Percentiles rank a stretch among this genome's conserved stretches.
phyloP scores from a whole-genome alignment of 2,888 invertebrate species.

The Polyommatus iphigenia region DNA sequence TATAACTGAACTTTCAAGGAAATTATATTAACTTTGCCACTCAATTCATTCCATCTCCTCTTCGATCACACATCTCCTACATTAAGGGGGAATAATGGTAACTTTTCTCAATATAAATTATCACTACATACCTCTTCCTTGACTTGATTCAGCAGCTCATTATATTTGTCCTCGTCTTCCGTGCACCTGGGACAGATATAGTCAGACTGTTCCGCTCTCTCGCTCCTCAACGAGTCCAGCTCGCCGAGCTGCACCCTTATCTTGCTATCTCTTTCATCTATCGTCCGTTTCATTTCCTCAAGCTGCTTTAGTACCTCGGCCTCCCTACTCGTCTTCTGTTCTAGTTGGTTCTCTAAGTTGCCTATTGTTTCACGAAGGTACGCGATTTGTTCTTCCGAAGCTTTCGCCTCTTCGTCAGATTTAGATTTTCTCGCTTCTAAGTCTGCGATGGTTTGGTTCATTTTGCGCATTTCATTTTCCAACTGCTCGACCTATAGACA shows the following conservation, averaged over 20 bases:
- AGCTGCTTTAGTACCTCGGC: conserved; percentile 81
- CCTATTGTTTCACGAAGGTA: conserved; percentile 88
- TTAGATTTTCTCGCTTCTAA: conserved; percentile 59
- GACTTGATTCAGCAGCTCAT: conserved; percentile 57
- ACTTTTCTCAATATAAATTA: too few relatives aligned
- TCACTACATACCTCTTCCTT: conserved; percentile 60
- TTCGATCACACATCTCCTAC: too few relatives aligned
- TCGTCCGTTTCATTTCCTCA: conserved; percentile 76
- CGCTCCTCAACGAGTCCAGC: conserved; percentile 73
- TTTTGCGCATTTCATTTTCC: conserved; percentile 87
- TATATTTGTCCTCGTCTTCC: conserved; percentile 55
- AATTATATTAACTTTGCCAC: too few relatives aligned
- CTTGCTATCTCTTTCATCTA: conserved; percentile 78
- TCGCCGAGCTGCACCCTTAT: conserved; percentile 78
- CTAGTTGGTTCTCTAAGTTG: conserved; percentile 87
- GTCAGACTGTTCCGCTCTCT: conserved; percentile 64
- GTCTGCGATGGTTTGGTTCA: conserved; percentile 81
- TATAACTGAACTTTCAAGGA: too few relatives aligned
- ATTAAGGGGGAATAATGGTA: too few relatives aligned
- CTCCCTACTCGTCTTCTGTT: conserved; percentile 83
- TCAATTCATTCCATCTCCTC: too few relatives aligned
- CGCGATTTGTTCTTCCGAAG: conserved; percentile 86
- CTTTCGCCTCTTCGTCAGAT: conserved; percentile 61
- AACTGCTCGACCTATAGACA: conserved; percentile 86
- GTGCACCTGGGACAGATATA: conserved; percentile 58